Conservation (phyloP, 2,888 invertebrate species). For the Acrobasis suavella region DNA sequence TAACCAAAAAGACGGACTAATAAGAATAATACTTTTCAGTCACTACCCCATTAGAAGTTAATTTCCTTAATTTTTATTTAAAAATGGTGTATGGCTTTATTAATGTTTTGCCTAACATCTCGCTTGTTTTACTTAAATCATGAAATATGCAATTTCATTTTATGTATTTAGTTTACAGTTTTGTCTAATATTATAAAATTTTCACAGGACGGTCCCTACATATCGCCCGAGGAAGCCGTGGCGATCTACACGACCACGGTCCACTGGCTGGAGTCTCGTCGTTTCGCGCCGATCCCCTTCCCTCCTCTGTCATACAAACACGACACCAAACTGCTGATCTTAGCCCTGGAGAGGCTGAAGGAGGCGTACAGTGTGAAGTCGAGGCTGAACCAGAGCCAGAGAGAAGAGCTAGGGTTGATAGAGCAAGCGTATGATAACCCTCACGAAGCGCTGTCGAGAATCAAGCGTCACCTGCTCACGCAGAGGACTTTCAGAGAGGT, state of each 20-base stretch:
- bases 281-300: conserved; percentile 99
- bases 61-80: too few relatives aligned
- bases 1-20: too few relatives aligned
- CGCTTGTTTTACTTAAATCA: too few relatives aligned
- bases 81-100: too few relatives aligned
- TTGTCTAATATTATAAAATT: not conserved
- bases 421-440: conserved; percentile 99
- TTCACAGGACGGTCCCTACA: conserved; percentile 96
- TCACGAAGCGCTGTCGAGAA: conserved; percentile 98
- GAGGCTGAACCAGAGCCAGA: conserved; percentile 97
- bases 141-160: too few relatives aligned
- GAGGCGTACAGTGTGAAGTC: conserved; percentile 99
- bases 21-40: too few relatives aligned
- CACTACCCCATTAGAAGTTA: too few relatives aligned
- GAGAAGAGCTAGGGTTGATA: conserved; percentile 98
- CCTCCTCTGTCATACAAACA: conserved; percentile 99
- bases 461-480: conserved; percentile 99
- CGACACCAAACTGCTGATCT: conserved; percentile 98
- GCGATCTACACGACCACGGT: conserved; percentile 99
- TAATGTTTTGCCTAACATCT: too few relatives aligned
- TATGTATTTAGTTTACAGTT: too few relatives aligned
- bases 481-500: conserved; percentile 99
- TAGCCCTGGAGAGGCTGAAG: conserved; percentile 97
- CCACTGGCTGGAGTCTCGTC: conserved; percentile 98
- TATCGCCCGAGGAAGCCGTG: conserved; percentile 99